Evolutionary conservation across 1,140 invertebrate species (phyloP), one percentile per base, ranked within the genome.

Genomic region (Frieseomelitta varia): DNA sequence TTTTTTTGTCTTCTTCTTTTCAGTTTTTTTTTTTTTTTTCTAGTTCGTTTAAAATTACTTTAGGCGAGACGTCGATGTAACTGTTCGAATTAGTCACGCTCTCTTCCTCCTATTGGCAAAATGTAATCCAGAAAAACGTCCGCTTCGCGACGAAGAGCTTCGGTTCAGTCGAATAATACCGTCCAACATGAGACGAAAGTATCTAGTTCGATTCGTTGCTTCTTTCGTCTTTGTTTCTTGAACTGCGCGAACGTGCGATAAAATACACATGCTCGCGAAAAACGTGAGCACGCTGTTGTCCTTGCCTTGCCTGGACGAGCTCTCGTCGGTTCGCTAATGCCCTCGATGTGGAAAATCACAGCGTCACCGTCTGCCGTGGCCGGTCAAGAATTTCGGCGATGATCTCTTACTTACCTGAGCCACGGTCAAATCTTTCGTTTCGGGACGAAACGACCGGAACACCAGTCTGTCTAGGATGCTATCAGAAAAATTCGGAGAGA

Each of bases 11-110:
- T 47, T 47, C 39, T 10, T 47, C 39, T 8, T 6, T 47, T 47
- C 39, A 47, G 39, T 19, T 53, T 21, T 1, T 72, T 14, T 15
- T 1, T 71, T 15, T 1, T 71, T 47, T 39, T 71, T 71, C 17
- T 19, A 24, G 21, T 58, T 56, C 11, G 2, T 55, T 72, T n/a
- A 47, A 53, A 56, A n/a, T 84, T 61, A 71, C 17, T 51, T 83
- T 84, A 84, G 81, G 74, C 81, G 74, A 69, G 55, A 77, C 75
- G n/a, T 84, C 81, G 75, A 84, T 84, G 81, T 84, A 51, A 82
- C 19, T 47, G 39, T 47, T 47, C 0, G 6, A 47, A 51, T 81
- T 78, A 24, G 65, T 61, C 74, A 58, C 75, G 39, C 63, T 56
- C n/a, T 51, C 39, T 47, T 47, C 39, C 56, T 19, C 51, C 51